Conservation (phyloP, 92 coral and sea anemone genomes). For the Epizoanthus ramosus region DNA sequence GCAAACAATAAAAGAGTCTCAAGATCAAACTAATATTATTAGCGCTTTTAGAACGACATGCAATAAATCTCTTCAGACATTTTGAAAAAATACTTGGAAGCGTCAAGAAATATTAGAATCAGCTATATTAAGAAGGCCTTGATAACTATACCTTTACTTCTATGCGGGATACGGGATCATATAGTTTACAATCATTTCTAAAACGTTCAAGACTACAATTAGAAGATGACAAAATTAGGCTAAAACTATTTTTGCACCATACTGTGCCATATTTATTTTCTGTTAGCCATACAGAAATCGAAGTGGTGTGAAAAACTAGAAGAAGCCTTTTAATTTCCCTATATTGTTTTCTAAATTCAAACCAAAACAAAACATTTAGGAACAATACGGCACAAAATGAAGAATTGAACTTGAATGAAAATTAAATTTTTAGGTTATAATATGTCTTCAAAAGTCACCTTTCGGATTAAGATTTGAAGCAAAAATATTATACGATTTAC, state of each 20-base stretch:
- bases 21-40: neutral
- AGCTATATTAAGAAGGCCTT: neutral
- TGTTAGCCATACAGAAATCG: conserved; percentile 31
- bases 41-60: neutral
- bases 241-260: conserved; percentile 16
- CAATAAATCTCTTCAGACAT: neutral
- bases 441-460: neutral
- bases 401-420: neutral
- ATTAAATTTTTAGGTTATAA: neutral
- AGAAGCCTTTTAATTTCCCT: conserved; percentile 14
- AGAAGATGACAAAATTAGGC: conserved; percentile 30
- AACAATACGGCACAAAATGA: conserved; percentile 9
- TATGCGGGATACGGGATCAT: conserved; percentile 6
- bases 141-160: conserved; percentile 18
- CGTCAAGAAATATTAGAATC: neutral
- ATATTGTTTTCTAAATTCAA: conserved; percentile 19
- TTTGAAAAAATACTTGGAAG: neutral
- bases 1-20: neutral
- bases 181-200: conserved; percentile 44
- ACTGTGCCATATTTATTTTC: conserved; percentile 41
- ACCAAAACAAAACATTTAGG: conserved; percentile 22
- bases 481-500: neutral
- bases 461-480: neutral
- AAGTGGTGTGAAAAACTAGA: conserved; percentile 14
- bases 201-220: conserved; percentile 34